A percentile compares a stretch with the other conserved stretches of the same genome.
Evolutionary conservation across 2,888 invertebrate genomes (phyloP).

Genomic region (Chalcis sispes): DNA sequence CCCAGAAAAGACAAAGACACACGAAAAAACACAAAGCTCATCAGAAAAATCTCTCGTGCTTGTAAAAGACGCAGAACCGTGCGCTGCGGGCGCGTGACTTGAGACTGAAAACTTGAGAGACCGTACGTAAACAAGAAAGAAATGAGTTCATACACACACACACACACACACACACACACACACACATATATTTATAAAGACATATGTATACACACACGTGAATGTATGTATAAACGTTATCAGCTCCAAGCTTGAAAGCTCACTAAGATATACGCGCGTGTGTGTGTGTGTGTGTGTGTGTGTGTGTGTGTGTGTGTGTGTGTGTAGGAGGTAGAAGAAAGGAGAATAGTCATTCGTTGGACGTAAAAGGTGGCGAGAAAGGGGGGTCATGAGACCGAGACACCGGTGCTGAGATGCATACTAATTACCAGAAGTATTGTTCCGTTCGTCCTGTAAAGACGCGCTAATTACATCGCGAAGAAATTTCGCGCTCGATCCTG

Average conservation of each 20-base stretch:
- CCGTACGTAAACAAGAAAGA: too few relatives aligned
- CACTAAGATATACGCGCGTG: too few relatives aligned
- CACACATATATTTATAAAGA: background rate
- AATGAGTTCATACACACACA: background rate
- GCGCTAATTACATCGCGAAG: slow-evolving; percentile 74
- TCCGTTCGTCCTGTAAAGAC: slow-evolving; percentile 68
- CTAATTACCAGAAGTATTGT: slow-evolving; percentile 72
- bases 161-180: background rate
- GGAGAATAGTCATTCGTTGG: slow-evolving; percentile 45
- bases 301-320: too few relatives aligned
- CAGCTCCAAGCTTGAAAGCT: too few relatives aligned
- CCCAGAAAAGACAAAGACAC: background rate
- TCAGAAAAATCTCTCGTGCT: too few relatives aligned
- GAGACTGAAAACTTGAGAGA: too few relatives aligned
- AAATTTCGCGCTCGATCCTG: slow-evolving; percentile 58
- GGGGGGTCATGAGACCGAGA: slow-evolving; percentile 31
- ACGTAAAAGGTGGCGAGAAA: slow-evolving; percentile 29
- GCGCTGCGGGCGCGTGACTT: background rate
- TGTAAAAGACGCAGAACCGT: background rate
- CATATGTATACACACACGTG: background rate
- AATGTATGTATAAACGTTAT: too few relatives aligned
- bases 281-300: too few relatives aligned
- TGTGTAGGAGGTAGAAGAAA: background rate
- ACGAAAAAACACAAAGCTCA: background rate
- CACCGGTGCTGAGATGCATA: slow-evolving; percentile 62